phyloP scores from a whole-genome alignment of 1,140 invertebrate genomes.

The Drosophila lini region DNA sequence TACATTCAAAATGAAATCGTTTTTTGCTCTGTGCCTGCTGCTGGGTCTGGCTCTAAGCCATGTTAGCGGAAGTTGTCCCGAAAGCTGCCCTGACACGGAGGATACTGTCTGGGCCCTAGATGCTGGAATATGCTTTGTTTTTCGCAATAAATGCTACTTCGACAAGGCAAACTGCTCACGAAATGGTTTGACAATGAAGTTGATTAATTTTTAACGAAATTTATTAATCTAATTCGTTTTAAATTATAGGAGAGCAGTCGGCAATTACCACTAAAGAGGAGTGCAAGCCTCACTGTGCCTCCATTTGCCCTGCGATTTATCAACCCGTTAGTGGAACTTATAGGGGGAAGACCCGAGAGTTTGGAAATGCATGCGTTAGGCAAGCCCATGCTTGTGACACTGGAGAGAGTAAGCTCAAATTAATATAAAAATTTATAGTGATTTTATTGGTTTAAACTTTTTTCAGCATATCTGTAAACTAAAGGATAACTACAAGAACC shows the following conservation, averaged over 20 bases:
- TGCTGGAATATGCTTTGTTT: conserved; percentile 40
- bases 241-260: conserved; percentile 17
- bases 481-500: background rate
- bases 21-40: conserved; percentile 18
- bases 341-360: conserved; percentile 20
- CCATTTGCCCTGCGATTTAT: conserved; percentile 21
- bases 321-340: conserved; percentile 38
- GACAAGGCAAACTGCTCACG: conserved; percentile 51
- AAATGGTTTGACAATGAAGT: conserved; percentile 12
- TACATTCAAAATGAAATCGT: conserved; percentile 47
- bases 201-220: background rate
- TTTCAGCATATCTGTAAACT: conserved; percentile 1
- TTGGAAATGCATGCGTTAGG: conserved; percentile 46
- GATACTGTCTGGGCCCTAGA: conserved; percentile 61
- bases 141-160: conserved; percentile 64
- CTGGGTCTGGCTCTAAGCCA: conserved; percentile 43
- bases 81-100: conserved; percentile 59
- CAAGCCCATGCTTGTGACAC: conserved; percentile 10
- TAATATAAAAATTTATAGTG: background rate
- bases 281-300: conserved; percentile 41
- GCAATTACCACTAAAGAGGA: conserved; percentile 40
- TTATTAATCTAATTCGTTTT: background rate
- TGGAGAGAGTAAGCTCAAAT: conserved; percentile 25
- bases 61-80: conserved; percentile 38
- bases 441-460: no score